Percentiles rank a stretch among this genome's conserved stretches.
These are phyloP conservation scores for Pitangus sulphuratus DNA, from an alignment of 2,797 vertebrate species.

Conservation along the genomic window DNA sequence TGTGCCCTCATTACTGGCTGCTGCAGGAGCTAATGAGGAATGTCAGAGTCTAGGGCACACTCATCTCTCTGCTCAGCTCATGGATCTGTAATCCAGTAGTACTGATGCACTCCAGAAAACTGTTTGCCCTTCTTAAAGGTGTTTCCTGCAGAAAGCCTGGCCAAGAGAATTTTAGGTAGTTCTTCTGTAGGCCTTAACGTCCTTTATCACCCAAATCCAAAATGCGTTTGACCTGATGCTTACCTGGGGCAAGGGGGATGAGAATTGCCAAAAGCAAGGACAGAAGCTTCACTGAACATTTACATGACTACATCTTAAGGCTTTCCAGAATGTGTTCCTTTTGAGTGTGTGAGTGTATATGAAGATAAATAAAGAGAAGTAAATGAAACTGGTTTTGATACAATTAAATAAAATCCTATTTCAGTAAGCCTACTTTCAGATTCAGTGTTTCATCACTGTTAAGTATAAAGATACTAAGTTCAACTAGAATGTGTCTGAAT, in stretches of 20 bases:
- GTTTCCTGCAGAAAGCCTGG: not conserved
- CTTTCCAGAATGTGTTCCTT: not conserved
- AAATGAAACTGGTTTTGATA: not conserved
- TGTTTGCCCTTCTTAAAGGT: not conserved
- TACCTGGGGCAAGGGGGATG: accelerated
- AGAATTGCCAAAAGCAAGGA: not conserved
- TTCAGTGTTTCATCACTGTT: not conserved
- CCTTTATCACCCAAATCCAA: not conserved
- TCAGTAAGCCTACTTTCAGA: not conserved
- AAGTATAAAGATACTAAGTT: not conserved
- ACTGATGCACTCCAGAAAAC: not conserved
- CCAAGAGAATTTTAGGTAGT: not conserved
- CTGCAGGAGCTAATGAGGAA: not conserved
- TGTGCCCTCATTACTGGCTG: not conserved
- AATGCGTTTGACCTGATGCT: not conserved
- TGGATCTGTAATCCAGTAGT: not conserved
- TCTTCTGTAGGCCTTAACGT: not conserved
- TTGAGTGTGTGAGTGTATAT: not conserved
- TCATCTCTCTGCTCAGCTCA: not conserved
- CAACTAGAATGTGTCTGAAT: not conserved
- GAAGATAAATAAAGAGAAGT: not conserved
- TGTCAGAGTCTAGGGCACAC: not conserved
- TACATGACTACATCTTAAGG: not conserved
- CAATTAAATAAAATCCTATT: not conserved
- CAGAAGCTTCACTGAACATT: not conserved